phyloP scores from a whole-genome alignment of 2,797 vertebrate genomes.

The Meriones psammophilus region DNA sequence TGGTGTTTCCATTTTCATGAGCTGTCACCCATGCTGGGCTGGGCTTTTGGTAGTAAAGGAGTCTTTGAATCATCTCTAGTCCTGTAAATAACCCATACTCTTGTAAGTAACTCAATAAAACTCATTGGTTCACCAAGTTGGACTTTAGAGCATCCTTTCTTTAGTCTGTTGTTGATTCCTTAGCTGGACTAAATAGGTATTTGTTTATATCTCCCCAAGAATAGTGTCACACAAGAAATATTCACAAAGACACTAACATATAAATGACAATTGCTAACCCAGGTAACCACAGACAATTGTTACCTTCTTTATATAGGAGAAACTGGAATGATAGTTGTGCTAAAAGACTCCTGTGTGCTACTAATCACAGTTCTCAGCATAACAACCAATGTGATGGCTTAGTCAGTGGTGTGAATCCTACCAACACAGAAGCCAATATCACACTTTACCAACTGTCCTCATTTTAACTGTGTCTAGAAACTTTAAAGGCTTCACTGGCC shows the following conservation, averaged over 20 bases:
- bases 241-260: too few relatives aligned
- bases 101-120: too few relatives aligned
- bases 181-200: too few relatives aligned
- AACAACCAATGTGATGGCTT: conserved; percentile 13
- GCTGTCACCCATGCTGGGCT: too few relatives aligned
- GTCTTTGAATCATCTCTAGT: too few relatives aligned
- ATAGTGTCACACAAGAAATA: too few relatives aligned
- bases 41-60: too few relatives aligned
- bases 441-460: not conserved
- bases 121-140: not conserved
- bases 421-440: conserved; percentile 9
- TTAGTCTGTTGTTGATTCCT: too few relatives aligned
- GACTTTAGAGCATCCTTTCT: not conserved
- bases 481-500: conserved; percentile 32
- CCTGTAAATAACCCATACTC: too few relatives aligned
- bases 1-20: too few relatives aligned
- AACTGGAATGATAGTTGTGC: not conserved
- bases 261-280: too few relatives aligned
- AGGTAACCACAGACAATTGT: not conserved
- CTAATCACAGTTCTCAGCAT: conserved; percentile 59
- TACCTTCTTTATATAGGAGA: not conserved
- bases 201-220: too few relatives aligned
- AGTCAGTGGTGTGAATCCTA: conserved; percentile 47
- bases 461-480: not conserved
- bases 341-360: not conserved